phyloP scores from a whole-genome alignment of 2,113 vertebrate genomes.

The Gnathonemus longibarbis region DNA sequence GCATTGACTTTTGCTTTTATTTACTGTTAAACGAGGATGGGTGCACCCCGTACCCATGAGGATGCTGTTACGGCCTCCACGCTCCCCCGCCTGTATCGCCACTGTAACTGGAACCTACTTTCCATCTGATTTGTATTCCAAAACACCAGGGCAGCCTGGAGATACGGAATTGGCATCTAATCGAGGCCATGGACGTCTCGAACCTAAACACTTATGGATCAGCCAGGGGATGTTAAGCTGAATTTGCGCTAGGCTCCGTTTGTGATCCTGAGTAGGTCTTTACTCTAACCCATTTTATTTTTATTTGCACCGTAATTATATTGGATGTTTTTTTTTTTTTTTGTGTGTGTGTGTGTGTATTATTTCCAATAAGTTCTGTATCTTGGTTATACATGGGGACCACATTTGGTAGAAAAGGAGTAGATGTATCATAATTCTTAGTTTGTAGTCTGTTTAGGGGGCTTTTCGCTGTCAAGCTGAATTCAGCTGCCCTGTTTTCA shows the following conservation, averaged over 20 bases:
- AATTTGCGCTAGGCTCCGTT: background rate
- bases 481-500: background rate
- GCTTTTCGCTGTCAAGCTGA: background rate
- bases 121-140: constrained; percentile 32
- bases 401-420: background rate
- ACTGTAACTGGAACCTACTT: constrained; percentile 8
- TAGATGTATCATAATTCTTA: background rate
- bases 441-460: background rate
- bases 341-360: background rate
- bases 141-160: background rate
- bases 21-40: background rate
- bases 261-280: background rate
- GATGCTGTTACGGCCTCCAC: background rate
- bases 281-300: background rate
- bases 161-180: background rate
- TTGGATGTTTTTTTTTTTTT: background rate
- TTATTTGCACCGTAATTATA: background rate
- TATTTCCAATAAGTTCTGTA: background rate
- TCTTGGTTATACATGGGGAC: background rate
- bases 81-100: background rate
- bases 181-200: background rate
- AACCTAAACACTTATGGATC: background rate
- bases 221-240: background rate
- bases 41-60: background rate
- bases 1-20: background rate